Evolutionary conservation across 2,888 invertebrate genomes (phyloP).

Genomic region (Harmothoe impar): DNA sequence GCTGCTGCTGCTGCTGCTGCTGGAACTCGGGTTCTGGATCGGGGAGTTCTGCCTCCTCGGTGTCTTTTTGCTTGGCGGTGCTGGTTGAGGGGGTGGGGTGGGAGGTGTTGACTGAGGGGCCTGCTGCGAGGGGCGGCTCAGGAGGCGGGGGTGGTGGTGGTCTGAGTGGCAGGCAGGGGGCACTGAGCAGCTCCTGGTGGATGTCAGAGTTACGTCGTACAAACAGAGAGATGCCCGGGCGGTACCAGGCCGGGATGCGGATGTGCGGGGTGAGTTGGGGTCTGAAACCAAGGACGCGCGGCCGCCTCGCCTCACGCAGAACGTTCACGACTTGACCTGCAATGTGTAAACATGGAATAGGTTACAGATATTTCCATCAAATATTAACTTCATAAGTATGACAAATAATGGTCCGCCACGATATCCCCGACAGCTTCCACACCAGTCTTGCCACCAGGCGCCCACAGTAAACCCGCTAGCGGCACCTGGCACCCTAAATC

Average conservation of each 20-base stretch:
- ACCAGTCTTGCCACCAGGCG: no score
- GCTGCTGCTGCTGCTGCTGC: no score
- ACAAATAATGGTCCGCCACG: no score
- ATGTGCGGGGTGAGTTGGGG: slow-evolving; percentile 86
- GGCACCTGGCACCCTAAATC: no score
- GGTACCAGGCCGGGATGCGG: slow-evolving; percentile 89
- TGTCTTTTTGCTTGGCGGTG: not conserved
- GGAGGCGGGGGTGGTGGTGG: not conserved
- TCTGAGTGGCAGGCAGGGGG: slow-evolving; percentile 73
- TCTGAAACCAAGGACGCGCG: slow-evolving; percentile 74
- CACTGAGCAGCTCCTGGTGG: slow-evolving; percentile 74
- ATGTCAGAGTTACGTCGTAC: slow-evolving; percentile 84
- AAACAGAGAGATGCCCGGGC: slow-evolving; percentile 89
- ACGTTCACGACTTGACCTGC: slow-evolving; percentile 92
- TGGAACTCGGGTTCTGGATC: not conserved
- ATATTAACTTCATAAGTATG: no score
- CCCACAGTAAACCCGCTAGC: no score
- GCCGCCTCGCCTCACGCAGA: slow-evolving; percentile 87
- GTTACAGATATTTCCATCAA: not conserved
- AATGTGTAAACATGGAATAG: not conserved
- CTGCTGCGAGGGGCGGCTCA: not conserved
- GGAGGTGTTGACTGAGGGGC: not conserved
- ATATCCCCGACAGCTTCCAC: no score
- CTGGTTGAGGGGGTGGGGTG: not conserved
- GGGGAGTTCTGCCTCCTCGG: not conserved